Evolutionary conservation across 2,797 vertebrate genomes (phyloP), one percentile per base, ranked within the genome.

Genomic region (Dallia pectoralis): DNA sequence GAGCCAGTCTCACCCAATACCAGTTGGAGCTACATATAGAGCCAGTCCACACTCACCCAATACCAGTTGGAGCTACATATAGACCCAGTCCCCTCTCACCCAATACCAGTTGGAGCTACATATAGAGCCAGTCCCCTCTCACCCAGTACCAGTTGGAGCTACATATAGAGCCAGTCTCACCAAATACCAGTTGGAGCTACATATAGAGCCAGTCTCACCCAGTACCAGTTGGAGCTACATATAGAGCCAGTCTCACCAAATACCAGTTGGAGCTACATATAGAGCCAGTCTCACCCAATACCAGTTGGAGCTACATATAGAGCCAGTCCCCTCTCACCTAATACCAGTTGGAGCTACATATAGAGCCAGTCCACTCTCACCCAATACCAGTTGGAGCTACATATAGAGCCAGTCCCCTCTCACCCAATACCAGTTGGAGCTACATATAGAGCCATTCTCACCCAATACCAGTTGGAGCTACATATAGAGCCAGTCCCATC

Each of bases 371-470:
- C n/a, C n/a, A n/a, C n/a, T 27, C 93, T 94, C 84, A 98, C 98
- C 98, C 89, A 99, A 44, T 30, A 91, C 74, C n/a, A 99, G 91
- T 14, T 33, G 12, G 36, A 4, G 12, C n/a, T 33, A 33, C 62
- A 62, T 22, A 49, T 18, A 71, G 12, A 25, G 59, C 15, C 19
- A 15, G 44, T n/a, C n/a, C n/a, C n/a, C n/a, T 27, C 93, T 94
- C 84, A 98, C 98, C 98, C 89, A 99, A 44, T 30, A 91, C 74
- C n/a, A 99, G 91, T n/a, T n/a, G n/a, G n/a, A n/a, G n/a, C n/a
- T n/a, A n/a, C n/a, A n/a, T n/a, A n/a, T n/a, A n/a, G n/a, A n/a
- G n/a, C n/a, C n/a, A n/a, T n/a, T n/a, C n/a, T n/a, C n/a, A n/a
- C n/a, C n/a, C 67, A 40, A 19, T 30, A 36, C 16, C 4, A 6